These are phyloP conservation scores for Macroglossus sobrinus DNA, from an alignment of 2,113 vertebrate genomes.

Conservation along the genomic window DNA sequence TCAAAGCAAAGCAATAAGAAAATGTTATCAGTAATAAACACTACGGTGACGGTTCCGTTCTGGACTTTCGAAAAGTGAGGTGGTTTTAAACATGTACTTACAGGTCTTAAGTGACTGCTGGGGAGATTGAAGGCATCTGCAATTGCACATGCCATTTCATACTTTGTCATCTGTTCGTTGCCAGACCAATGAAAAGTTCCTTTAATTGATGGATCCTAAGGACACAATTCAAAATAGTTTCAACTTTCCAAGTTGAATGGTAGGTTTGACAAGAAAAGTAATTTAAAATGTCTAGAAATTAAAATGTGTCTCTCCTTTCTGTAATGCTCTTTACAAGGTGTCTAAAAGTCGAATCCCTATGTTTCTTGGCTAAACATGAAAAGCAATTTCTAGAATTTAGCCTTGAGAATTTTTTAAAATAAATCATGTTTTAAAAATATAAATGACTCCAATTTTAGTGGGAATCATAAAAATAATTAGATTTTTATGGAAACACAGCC, in stretches of 20 bases:
- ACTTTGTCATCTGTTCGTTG: constrained; percentile 98
- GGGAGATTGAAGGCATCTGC: constrained; percentile 95
- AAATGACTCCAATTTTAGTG: background rate
- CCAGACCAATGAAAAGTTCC: constrained; percentile 96
- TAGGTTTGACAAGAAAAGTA: background rate
- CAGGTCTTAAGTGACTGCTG: constrained; percentile 92
- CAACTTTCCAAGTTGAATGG: background rate
- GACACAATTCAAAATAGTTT: background rate
- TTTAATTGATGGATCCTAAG: constrained; percentile 90
- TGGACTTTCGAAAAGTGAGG: background rate
- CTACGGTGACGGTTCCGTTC: background rate
- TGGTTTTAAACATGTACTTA: constrained; percentile 76
- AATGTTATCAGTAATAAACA: background rate
- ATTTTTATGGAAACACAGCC: background rate
- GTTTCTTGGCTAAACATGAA: background rate
- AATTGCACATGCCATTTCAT: constrained; percentile 94
- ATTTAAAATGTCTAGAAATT: background rate
- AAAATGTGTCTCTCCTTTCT: background rate
- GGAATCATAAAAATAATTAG: background rate
- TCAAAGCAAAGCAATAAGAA: background rate
- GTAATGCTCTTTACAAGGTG: background rate
- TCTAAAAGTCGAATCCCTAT: background rate
- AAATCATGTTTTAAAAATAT: background rate
- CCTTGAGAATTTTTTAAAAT: background rate
- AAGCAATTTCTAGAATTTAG: background rate